A percentile compares a stretch with the other conserved stretches of the same genome.
These are phyloP conservation scores for Monopis laevigella DNA, from an alignment of 2,888 invertebrate species.

Conservation along the genomic window DNA sequence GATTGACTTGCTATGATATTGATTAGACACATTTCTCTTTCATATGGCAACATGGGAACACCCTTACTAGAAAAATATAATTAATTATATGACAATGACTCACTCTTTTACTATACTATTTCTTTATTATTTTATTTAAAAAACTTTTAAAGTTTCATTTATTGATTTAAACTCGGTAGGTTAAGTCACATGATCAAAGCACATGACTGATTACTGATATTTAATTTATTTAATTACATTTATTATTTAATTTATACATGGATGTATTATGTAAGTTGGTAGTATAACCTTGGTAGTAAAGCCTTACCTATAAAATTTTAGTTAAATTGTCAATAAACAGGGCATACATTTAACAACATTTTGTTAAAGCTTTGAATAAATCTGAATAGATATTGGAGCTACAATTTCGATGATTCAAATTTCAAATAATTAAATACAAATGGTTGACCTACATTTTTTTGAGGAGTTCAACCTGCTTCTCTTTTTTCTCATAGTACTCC, in stretches of 20 bases:
- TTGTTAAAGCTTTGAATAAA: background rate
- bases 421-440: background rate
- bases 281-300: too few relatives aligned
- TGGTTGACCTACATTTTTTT: conserved; percentile 88
- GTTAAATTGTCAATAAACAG: too few relatives aligned
- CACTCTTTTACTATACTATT: background rate
- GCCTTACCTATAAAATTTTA: too few relatives aligned
- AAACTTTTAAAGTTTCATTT: background rate
- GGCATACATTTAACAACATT: background rate
- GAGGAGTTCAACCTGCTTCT: conserved; percentile 98
- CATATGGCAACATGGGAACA: too few relatives aligned
- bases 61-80: too few relatives aligned
- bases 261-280: too few relatives aligned
- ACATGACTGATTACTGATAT: too few relatives aligned
- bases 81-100: conserved; percentile 11
- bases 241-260: too few relatives aligned
- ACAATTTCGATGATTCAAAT: background rate
- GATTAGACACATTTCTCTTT: too few relatives aligned
- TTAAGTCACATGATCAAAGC: conserved; percentile 15
- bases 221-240: too few relatives aligned
- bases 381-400: background rate
- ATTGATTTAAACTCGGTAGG: background rate
- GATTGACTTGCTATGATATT: too few relatives aligned
- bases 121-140: background rate
- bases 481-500: conserved; percentile 99